Evolutionary conservation across 2,797 vertebrate species (phyloP), one percentile per base, ranked within the genome.

Genomic region (Sitta carolinensis): DNA sequence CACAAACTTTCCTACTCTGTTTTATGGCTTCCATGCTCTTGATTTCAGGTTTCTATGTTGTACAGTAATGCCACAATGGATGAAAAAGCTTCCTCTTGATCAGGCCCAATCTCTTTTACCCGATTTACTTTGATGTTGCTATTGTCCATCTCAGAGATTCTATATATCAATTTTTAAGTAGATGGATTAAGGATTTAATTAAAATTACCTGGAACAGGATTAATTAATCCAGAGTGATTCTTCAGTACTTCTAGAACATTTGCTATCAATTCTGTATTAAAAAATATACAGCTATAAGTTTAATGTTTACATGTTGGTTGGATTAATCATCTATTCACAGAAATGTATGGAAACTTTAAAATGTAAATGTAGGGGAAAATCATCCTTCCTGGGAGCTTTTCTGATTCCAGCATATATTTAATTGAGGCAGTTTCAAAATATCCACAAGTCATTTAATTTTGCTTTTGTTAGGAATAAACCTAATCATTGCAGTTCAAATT

Each of bases 241-340:
- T 9, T n/a, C 11, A 29, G 20, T 30, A 51, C 8, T 82, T 68
- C 36, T 45, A 36, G 21, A 51, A 84, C 32, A 70, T 52, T 61
- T 93, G 30, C 40, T 94, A 62, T 82, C 36, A 50, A 38, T 90
- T 83, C 38, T 84, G 16, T 21, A 63, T 57, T 61, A 5, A 47
- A 63, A 36, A 61, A 64, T 21, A n/a, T 20, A 3, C 1, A 42
- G 3, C 3, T 26, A 19, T 4, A 63, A 42, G 5, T 48, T 26
- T 69, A 42, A 52, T 83, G 29, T 47, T 92, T 92, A 43, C 47
- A 10, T 45, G 15, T 13, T 72, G 43, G 4, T 29, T 87, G 32
- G 32, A 68, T 93, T 80, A 91, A 87, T 81, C n/a, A 70, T 43
- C 18, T 70, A 27, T 69, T 93, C 32, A 27, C 81, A 82, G 61